Conservation (phyloP, 2,797 vertebrate species). For the Anas acuta region DNA sequence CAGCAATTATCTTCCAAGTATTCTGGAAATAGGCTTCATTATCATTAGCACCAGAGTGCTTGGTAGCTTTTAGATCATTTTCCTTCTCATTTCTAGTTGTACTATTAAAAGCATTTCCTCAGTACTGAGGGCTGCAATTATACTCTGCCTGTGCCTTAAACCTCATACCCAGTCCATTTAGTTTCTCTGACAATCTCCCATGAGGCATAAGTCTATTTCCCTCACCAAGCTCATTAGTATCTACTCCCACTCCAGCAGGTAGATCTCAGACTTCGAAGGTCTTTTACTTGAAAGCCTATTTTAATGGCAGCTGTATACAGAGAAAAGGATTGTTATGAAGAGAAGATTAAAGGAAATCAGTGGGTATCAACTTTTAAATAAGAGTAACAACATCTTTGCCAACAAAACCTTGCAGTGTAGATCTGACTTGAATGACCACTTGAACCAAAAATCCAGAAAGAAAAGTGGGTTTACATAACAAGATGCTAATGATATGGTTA, state of each 20-base stretch:
- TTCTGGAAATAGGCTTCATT: not conserved
- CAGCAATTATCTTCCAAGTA: not conserved
- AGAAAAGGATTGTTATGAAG: constrained; percentile 31
- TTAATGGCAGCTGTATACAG: not conserved
- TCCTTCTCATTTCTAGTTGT: not conserved
- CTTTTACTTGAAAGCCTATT: constrained; percentile 2
- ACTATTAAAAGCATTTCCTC: not conserved
- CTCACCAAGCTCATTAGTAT: constrained; percentile 26
- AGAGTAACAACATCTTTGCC: not conserved
- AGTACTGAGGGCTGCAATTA: not conserved
- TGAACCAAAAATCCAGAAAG: not conserved
- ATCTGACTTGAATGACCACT: not conserved
- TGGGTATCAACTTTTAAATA: not conserved
- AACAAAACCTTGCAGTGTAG: not conserved
- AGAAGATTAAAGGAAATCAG: constrained; percentile 39
- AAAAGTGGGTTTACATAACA: not conserved
- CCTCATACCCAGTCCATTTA: not conserved
- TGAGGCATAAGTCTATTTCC: not conserved
- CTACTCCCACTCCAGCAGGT: not conserved
- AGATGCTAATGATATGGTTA: not conserved
- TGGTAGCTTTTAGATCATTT: not conserved
- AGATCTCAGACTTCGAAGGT: not conserved
- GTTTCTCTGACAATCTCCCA: not conserved
- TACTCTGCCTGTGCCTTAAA: not conserved
- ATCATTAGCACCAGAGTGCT: not conserved